Evolutionary conservation across 1,140 invertebrate genomes (phyloP).

Genomic region (Laupala kohalensis): DNA sequence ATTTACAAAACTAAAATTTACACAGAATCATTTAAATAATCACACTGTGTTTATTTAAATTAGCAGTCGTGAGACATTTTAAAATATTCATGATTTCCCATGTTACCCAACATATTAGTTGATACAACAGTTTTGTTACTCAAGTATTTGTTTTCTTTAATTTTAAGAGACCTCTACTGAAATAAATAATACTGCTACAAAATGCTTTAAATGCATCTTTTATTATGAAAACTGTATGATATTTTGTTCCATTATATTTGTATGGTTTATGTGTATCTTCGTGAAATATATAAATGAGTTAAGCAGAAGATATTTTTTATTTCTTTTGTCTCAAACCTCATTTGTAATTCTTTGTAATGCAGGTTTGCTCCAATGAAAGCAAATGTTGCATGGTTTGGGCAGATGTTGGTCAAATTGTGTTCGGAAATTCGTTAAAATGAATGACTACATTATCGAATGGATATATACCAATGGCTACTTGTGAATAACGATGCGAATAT

Average conservation of each 20-base stretch:
- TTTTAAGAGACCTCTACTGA: neutral
- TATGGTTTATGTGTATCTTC: neutral
- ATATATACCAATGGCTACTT: too few relatives aligned
- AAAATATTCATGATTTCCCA: neutral
- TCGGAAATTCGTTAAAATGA: too few relatives aligned
- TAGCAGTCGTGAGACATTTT: neutral
- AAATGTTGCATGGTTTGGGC: too few relatives aligned
- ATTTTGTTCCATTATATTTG: neutral
- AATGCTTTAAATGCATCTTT: too few relatives aligned
- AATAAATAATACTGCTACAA: neutral
- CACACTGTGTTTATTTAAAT: neutral
- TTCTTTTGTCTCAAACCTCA: too few relatives aligned
- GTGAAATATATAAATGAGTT: neutral
- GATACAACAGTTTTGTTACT: neutral
- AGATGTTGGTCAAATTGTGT: too few relatives aligned
- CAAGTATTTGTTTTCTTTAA: neutral
- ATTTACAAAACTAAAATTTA: neutral
- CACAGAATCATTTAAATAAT: neutral
- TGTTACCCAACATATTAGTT: neutral
- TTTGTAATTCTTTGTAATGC: too few relatives aligned
- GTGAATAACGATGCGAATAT: too few relatives aligned
- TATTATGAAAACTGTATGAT: neutral
- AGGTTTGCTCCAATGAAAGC: too few relatives aligned
- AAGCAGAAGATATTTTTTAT: too few relatives aligned
- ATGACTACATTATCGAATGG: too few relatives aligned